phyloP scores from a whole-genome alignment of 2,113 vertebrate genomes.

The Poeciliopsis retropinna region DNA sequence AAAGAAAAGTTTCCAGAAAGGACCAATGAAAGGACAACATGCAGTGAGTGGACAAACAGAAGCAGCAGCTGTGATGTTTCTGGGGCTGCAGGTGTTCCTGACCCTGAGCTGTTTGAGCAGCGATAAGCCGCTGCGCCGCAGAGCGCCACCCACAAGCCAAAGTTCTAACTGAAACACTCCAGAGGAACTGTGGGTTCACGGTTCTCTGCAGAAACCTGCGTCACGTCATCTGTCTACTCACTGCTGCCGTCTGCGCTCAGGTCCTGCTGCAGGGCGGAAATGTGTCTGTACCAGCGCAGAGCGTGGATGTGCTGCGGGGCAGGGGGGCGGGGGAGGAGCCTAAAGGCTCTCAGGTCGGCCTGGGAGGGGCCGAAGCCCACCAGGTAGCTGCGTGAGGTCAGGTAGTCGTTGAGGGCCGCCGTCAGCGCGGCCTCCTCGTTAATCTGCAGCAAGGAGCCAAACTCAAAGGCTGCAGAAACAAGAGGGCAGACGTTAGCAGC shows the following conservation, averaged over 20 bases:
- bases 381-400: conserved; percentile 94
- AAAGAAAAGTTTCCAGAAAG: background rate
- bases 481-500: conserved; percentile 75
- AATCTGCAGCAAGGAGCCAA: conserved; percentile 89
- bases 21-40: background rate
- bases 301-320: conserved; percentile 87
- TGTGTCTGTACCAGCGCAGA: conserved; percentile 95
- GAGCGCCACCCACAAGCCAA: background rate
- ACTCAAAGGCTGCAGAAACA: conserved; percentile 91
- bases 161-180: background rate
- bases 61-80: background rate
- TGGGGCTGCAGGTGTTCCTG: background rate
- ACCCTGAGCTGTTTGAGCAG: conserved; percentile 14
- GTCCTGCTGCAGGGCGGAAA: conserved; percentile 86
- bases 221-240: conserved; percentile 84
- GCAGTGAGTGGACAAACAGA: background rate
- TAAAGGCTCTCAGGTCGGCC: conserved; percentile 88
- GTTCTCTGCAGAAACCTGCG: background rate
- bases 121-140: background rate
- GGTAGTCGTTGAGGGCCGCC: conserved; percentile 89
- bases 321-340: conserved; percentile 85
- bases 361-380: conserved; percentile 89
- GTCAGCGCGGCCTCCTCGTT: conserved; percentile 85
- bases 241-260: conserved; percentile 82
- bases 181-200: background rate